phyloP scores from a whole-genome alignment of 2,797 vertebrate genomes.

The Ceyx erithaca region DNA sequence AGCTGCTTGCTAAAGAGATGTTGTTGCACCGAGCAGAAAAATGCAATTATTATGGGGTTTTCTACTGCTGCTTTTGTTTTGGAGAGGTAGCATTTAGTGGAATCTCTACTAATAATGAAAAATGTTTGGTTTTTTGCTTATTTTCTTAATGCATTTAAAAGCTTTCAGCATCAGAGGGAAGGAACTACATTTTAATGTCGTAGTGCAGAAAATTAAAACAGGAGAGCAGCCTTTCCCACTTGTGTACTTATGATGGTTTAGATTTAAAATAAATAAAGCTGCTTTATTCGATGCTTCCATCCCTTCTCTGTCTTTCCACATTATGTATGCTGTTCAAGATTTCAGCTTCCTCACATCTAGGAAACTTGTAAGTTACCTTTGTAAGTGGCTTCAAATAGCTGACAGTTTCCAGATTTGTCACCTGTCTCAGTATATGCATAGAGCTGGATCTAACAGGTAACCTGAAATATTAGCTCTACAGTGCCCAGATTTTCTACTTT shows the following conservation, averaged over 20 bases:
- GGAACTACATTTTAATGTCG: neutral
- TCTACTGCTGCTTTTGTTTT: slow-evolving; percentile 37
- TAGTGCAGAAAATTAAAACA: slow-evolving; percentile 21
- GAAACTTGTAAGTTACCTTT: neutral
- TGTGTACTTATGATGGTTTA: neutral
- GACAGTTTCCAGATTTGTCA: neutral
- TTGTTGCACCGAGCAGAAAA: slow-evolving; percentile 54
- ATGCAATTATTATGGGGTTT: slow-evolving; percentile 20
- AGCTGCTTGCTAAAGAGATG: slow-evolving; percentile 78
- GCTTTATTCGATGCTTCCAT: slow-evolving; percentile 25
- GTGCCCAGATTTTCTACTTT: neutral
- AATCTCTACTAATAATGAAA: neutral
- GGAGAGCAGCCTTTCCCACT: slow-evolving; percentile 5
- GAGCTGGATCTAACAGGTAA: neutral
- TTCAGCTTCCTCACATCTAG: neutral
- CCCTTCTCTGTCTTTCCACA: neutral
- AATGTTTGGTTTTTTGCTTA: slow-evolving; percentile 18
- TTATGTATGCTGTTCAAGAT: neutral
- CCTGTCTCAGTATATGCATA: neutral
- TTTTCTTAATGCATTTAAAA: slow-evolving; percentile 28
- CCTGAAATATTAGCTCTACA: neutral
- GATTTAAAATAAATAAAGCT: slow-evolving; percentile 31
- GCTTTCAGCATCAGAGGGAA: slow-evolving; percentile 27
- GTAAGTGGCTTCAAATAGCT: neutral
- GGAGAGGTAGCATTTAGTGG: slow-evolving; percentile 37